phyloP scores from a whole-genome alignment of 2,888 invertebrate species.

The Cheilosia grossa region DNA sequence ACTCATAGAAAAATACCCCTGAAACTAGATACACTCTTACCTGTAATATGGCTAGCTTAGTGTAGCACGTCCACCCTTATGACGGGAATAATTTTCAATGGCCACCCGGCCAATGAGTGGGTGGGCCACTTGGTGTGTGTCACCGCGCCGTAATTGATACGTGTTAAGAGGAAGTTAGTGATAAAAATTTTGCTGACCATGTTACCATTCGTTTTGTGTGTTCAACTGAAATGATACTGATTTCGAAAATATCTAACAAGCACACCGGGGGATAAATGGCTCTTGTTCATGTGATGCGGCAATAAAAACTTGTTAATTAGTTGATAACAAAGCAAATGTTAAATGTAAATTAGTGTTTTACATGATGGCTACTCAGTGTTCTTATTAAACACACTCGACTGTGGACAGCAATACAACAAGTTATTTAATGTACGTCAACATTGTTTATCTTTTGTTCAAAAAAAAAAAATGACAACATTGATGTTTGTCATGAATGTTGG shows the following conservation, averaged over 20 bases:
- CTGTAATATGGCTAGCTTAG: conserved; percentile 25
- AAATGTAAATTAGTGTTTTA: conserved; percentile 75
- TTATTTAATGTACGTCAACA: conserved; percentile 59
- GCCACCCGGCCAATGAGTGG: conserved; percentile 8
- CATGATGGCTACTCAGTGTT: conserved; percentile 73
- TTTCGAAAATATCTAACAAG: conserved; percentile 67
- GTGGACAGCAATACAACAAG: conserved; percentile 56
- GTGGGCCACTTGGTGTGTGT: conserved; percentile 38
- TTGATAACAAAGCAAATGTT: conserved; percentile 75
- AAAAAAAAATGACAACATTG: conserved; percentile 58
- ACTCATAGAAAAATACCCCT: conserved; percentile 48
- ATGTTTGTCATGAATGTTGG: conserved; percentile 64
- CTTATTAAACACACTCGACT: conserved; percentile 71
- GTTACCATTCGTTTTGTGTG: conserved; percentile 71
- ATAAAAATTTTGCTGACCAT: conserved; percentile 73
- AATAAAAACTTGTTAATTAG: conserved; percentile 73
- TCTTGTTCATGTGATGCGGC: conserved; percentile 69
- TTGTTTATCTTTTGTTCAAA: conserved; percentile 57
- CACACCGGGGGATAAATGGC: conserved; percentile 63
- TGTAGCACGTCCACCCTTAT: conserved; percentile 37
- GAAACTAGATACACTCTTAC: conserved; percentile 17
- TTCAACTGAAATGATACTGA: conserved; percentile 72
- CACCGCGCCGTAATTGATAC: conserved; percentile 68
- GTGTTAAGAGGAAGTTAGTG: conserved; percentile 73
- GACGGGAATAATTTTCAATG: conserved; percentile 4